Percentiles rank a stretch among this genome's conserved stretches.
Conservation (phyloP, 2,113 vertebrate species). For the Cnemophilus loriae region DNA sequence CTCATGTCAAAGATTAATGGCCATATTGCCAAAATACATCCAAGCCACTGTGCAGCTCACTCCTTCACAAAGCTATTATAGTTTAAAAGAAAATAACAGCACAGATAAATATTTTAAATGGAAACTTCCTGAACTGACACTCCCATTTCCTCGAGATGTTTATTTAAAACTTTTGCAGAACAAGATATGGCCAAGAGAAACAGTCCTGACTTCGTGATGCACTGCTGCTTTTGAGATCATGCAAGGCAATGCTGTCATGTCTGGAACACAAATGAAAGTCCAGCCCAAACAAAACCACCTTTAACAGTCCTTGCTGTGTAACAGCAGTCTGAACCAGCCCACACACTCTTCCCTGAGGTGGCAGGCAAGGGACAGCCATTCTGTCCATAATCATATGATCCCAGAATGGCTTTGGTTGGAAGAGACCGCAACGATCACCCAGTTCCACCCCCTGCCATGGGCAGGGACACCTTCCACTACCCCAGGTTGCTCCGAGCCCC, state of each 20-base stretch:
- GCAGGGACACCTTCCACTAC: neutral
- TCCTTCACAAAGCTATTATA: neutral
- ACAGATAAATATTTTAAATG: constrained; percentile 22
- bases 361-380: neutral
- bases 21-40: neutral
- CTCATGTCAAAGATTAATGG: neutral
- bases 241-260: neutral
- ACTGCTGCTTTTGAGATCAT: neutral
- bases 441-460: neutral
- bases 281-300: neutral
- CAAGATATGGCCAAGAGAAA: neutral
- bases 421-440: neutral
- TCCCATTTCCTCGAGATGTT: neutral
- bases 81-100: neutral
- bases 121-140: constrained; percentile 21
- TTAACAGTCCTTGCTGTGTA: neutral
- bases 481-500: neutral
- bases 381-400: neutral
- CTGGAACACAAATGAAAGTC: neutral
- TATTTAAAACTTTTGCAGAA: neutral
- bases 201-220: neutral
- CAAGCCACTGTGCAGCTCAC: neutral
- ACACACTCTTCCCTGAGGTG: neutral
- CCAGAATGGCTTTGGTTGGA: neutral
- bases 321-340: neutral